phyloP scores from a whole-genome alignment of 2,113 vertebrate species.

The Anser brachyrhynchus region DNA sequence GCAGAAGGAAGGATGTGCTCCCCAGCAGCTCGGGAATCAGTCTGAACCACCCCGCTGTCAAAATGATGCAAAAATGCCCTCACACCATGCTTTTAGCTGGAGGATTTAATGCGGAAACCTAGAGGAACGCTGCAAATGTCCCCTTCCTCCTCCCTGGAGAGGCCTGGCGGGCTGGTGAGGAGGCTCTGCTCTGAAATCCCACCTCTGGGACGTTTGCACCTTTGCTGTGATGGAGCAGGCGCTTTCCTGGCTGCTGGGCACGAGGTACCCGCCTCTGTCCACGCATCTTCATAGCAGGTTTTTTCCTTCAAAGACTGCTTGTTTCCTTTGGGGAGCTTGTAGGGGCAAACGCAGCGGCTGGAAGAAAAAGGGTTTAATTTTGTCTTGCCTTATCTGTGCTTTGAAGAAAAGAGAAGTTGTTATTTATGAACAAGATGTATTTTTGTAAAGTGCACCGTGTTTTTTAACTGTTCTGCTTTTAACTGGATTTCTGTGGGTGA shows the following conservation, averaged over 20 bases:
- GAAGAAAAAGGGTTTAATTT: background rate
- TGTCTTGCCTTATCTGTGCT: background rate
- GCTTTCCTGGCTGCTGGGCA: background rate
- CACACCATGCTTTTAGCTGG: background rate
- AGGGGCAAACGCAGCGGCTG: background rate
- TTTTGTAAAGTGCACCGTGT: background rate
- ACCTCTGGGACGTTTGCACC: background rate
- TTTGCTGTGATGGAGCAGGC: background rate
- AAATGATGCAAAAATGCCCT: background rate
- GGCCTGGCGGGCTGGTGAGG: background rate
- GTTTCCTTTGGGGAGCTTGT: background rate
- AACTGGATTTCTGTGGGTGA: background rate
- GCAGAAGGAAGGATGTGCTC: background rate
- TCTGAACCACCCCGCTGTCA: background rate
- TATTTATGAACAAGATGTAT: background rate
- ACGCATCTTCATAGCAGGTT: fast-evolving
- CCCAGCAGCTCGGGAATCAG: background rate
- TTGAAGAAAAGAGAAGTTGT: background rate
- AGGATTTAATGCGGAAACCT: background rate
- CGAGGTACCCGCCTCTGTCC: background rate
- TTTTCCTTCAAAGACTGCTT: background rate
- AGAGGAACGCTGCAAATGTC: background rate
- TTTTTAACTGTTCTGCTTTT: background rate
- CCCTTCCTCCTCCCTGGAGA: background rate
- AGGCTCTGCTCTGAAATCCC: background rate